Evolutionary conservation across 2,888 invertebrate genomes (phyloP).

Genomic region (Pyrochroa serraticornis): DNA sequence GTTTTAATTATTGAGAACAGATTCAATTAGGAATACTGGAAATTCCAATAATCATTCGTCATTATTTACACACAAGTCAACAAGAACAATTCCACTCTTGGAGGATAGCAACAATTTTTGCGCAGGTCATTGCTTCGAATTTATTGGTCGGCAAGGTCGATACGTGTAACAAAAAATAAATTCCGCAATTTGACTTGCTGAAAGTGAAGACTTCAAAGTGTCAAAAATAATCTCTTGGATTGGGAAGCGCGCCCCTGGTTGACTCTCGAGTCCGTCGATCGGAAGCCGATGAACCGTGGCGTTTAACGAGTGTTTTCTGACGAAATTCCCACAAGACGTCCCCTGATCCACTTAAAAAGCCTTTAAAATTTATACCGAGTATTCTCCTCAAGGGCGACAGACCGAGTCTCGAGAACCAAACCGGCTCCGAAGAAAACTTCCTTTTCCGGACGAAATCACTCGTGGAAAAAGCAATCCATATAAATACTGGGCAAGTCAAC

Average conservation of each 20-base stretch:
- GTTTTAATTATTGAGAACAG: too few relatives aligned
- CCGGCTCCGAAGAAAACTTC: slow-evolving; percentile 38
- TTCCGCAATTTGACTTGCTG: too few relatives aligned
- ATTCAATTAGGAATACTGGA: too few relatives aligned
- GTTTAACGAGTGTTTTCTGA: slow-evolving; percentile 6
- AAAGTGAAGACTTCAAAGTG: too few relatives aligned
- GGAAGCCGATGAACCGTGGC: neutral
- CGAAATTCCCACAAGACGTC: slow-evolving; percentile 9
- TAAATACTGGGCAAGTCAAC: slow-evolving; percentile 31
- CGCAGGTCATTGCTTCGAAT: too few relatives aligned
- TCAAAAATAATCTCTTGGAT: neutral
- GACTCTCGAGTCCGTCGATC: neutral
- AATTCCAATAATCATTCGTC: too few relatives aligned
- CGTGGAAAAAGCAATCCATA: slow-evolving; percentile 28
- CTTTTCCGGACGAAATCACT: slow-evolving; percentile 39
- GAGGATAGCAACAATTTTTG: too few relatives aligned
- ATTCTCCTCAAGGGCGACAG: slow-evolving; percentile 18
- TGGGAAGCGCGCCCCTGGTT: neutral
- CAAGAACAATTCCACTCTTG: too few relatives aligned
- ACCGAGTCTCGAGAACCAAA: slow-evolving; percentile 23
- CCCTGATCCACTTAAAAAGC: neutral
- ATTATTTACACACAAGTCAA: too few relatives aligned
- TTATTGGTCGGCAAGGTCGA: too few relatives aligned
- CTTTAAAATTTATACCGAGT: slow-evolving; percentile 15
- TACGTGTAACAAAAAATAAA: too few relatives aligned